Conservation (phyloP, 2,797 vertebrate species). For the Schizothorax lantsangensis region DNA sequence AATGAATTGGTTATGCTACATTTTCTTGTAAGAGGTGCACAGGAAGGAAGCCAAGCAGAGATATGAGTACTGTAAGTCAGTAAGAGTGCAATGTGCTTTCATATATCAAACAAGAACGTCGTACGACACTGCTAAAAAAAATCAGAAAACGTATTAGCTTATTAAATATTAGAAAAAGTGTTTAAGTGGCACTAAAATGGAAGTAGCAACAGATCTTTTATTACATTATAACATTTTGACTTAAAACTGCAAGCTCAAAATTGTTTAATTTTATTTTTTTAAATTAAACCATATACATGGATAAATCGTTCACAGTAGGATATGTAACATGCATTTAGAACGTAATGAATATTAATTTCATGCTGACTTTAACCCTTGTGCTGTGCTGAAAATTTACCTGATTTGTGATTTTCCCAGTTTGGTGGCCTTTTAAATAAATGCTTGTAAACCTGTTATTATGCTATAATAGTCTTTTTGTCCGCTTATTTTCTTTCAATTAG, state of each 20-base stretch:
- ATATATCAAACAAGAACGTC: not conserved
- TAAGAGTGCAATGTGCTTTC: not conserved
- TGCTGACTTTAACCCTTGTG: not conserved
- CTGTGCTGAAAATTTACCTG: no score
- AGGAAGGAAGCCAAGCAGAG: slow-evolving; percentile 58
- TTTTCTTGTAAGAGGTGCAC: slow-evolving; percentile 68
- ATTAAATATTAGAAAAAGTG: no score
- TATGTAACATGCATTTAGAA: not conserved
- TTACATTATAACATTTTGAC: not conserved
- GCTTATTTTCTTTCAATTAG: not conserved
- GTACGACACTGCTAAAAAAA: not conserved
- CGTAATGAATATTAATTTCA: not conserved
- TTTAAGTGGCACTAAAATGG: not conserved
- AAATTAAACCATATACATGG: not conserved
- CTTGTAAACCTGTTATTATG: no score
- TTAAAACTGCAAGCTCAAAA: not conserved
- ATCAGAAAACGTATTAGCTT: not conserved
- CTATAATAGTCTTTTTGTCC: no score
- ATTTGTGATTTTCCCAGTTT: no score
- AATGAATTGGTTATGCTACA: slow-evolving; percentile 74
- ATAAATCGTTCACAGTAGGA: not conserved
- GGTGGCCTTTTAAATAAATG: no score
- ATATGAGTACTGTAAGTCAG: slow-evolving; percentile 56
- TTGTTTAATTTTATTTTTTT: not conserved
- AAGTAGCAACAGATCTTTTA: not conserved